A percentile compares a stretch with the other conserved stretches of the same genome.
phyloP scores from a whole-genome alignment of 2,113 vertebrate species.

The Pygathrix nemaeus region DNA sequence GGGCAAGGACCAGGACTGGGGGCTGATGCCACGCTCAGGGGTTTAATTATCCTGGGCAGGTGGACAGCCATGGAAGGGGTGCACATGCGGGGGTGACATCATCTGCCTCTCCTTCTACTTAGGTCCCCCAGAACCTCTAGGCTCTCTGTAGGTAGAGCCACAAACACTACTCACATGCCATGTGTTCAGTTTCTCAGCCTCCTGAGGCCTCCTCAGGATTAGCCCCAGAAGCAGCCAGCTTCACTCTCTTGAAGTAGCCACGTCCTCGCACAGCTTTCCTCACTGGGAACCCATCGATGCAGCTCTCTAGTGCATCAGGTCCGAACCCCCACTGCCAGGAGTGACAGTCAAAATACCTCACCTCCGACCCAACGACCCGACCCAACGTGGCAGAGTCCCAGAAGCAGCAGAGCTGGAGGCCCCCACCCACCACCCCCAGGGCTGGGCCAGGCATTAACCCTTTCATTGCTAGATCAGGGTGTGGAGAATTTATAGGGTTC shows the following conservation, averaged over 20 bases:
- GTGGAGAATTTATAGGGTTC: background rate
- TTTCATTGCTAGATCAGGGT: background rate
- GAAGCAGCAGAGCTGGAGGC: background rate
- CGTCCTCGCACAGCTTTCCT: background rate
- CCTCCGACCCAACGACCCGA: fast-evolving
- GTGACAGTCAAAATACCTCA: background rate
- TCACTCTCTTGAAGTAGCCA: background rate
- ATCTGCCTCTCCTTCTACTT: background rate
- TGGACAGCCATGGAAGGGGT: background rate
- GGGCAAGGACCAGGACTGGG: background rate
- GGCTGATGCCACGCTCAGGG: background rate
- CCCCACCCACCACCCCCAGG: background rate
- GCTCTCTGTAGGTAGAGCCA: background rate
- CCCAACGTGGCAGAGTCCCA: background rate
- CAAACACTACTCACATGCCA: background rate
- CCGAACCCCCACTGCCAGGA: background rate
- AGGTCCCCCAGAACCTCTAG: background rate
- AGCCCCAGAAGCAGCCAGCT: background rate
- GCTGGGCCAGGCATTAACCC: too few relatives aligned
- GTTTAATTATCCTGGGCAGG: background rate
- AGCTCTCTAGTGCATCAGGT: background rate
- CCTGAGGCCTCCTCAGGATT: background rate
- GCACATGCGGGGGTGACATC: background rate
- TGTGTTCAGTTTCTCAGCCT: background rate
- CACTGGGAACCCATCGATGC: too few relatives aligned